These are phyloP conservation scores for Dasyprocta punctata DNA, from an alignment of 2,113 vertebrate species.

Conservation along the genomic window DNA sequence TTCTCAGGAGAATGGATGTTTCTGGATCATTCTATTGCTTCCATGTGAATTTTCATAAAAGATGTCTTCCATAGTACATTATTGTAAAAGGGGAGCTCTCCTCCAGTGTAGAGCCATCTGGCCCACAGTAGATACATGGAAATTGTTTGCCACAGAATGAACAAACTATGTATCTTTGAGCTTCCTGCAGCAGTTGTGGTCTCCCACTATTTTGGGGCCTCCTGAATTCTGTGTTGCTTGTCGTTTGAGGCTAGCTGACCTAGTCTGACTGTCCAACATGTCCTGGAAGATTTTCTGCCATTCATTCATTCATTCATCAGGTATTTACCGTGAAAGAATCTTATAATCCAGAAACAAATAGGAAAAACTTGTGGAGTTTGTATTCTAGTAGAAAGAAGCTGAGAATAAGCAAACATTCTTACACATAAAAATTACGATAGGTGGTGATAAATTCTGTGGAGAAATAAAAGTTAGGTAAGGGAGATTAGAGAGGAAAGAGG, in stretches of 20 bases:
- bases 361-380: background rate
- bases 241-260: background rate
- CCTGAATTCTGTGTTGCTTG: background rate
- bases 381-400: background rate
- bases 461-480: background rate
- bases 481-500: background rate
- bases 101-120: background rate
- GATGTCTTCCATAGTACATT: background rate
- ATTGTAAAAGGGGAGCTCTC: background rate
- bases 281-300: background rate
- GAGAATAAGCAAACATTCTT: background rate
- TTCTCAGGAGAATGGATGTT: constrained; percentile 26
- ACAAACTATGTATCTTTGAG: background rate
- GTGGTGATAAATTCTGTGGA: background rate
- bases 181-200: background rate
- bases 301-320: background rate
- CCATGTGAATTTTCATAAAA: background rate
- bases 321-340: background rate
- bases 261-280: background rate
- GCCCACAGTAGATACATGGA: background rate
- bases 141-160: constrained; percentile 28
- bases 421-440: background rate
- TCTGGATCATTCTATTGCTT: background rate
- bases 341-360: background rate
- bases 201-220: background rate